Evolutionary conservation across 2,888 invertebrate species (phyloP).

Genomic region (Leptinotarsa juncta): DNA sequence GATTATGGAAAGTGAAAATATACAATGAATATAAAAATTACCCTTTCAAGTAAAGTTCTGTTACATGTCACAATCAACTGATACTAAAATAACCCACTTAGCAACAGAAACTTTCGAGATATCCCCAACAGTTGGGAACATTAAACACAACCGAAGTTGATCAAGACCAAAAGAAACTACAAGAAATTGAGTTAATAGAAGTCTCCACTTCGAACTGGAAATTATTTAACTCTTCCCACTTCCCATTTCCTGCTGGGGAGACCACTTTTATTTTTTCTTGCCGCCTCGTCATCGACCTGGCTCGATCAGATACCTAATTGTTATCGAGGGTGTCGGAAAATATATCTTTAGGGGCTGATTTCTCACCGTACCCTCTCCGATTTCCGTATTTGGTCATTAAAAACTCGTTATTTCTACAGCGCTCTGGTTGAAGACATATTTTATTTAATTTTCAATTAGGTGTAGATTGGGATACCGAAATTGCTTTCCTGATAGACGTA

Average conservation of each 20-base stretch:
- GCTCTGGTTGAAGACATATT: constrained; percentile 27
- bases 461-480: constrained; percentile 22
- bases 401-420: constrained; percentile 35
- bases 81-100: background rate
- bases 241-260: constrained; percentile 29
- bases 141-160: background rate
- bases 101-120: background rate
- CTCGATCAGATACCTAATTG: constrained; percentile 34
- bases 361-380: constrained; percentile 23
- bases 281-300: constrained; percentile 26
- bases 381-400: constrained; percentile 35
- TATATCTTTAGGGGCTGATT: constrained; percentile 33
- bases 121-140: background rate
- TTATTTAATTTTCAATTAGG: constrained; percentile 30
- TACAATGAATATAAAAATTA: too few species aligned
- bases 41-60: too few species aligned
- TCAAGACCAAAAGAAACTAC: background rate
- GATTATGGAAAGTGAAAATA: too few species aligned
- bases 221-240: constrained; percentile 20
- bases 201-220: constrained; percentile 9
- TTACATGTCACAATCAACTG: too few species aligned
- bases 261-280: constrained; percentile 27
- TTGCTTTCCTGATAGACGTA: constrained; percentile 21
- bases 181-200: constrained; percentile 15
- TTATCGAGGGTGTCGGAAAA: constrained; percentile 32